phyloP scores from a whole-genome alignment of 2,797 vertebrate species.

The Nannoperca australis region DNA sequence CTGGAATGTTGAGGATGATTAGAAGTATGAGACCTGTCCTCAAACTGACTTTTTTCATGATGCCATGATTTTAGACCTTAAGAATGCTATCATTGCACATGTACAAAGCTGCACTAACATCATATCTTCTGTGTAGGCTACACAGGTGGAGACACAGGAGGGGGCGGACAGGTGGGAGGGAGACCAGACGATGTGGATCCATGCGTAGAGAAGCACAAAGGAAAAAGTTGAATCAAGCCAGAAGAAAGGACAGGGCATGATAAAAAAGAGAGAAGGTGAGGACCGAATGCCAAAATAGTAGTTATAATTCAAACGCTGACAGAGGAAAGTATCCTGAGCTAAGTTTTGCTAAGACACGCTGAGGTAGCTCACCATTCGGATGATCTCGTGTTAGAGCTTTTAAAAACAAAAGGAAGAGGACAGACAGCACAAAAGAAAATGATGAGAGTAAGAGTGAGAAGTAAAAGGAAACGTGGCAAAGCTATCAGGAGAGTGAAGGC shows the following conservation, averaged over 20 bases:
- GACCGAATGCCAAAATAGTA: constrained; percentile 30
- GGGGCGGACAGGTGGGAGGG: constrained; percentile 66
- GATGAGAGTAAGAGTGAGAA: constrained; percentile 19
- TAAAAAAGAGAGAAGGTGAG: constrained; percentile 22
- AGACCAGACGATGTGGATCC: constrained; percentile 60
- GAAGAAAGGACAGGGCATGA: constrained; percentile 36
- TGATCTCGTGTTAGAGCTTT: constrained; percentile 48
- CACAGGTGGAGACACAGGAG: constrained; percentile 74
- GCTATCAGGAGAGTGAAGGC: constrained; percentile 45
- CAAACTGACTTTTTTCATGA: constrained; percentile 15
- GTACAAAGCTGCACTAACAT: constrained; percentile 43
- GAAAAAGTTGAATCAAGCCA: constrained; percentile 37
- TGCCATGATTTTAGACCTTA: constrained; percentile 7
- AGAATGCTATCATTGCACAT: not conserved
- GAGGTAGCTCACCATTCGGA: constrained; percentile 38
- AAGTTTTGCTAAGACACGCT: constrained; percentile 27
- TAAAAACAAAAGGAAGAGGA: constrained; percentile 40
- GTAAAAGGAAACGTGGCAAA: constrained; percentile 36
- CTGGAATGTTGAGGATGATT: constrained; percentile 2
- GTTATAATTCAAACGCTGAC: constrained; percentile 9
- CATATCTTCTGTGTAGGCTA: constrained; percentile 64
- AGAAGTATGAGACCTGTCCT: constrained; percentile 2
- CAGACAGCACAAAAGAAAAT: constrained; percentile 43
- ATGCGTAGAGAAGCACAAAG: constrained; percentile 53
- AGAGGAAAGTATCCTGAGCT: constrained; percentile 11